Evolutionary conservation across 2,888 invertebrate species (phyloP).

Genomic region (Chloroclysta siterata): DNA sequence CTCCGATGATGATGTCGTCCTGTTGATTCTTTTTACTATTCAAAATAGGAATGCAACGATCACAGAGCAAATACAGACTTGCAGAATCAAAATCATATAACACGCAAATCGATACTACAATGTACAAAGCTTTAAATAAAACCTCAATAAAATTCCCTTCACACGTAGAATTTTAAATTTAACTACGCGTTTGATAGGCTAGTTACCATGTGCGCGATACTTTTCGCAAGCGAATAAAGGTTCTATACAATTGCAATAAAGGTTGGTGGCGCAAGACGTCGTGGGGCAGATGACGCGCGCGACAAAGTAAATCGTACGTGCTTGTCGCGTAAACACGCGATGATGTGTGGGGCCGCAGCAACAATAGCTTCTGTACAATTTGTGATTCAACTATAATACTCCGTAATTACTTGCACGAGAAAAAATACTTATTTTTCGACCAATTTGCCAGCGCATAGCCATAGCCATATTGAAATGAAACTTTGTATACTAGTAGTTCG

Average conservation of each 20-base stretch:
- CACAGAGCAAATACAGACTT: constrained; percentile 18
- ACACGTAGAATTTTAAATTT: constrained; percentile 71
- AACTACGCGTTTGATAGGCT: constrained; percentile 62
- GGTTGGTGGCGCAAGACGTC: constrained; percentile 39
- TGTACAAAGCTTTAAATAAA: constrained; percentile 55
- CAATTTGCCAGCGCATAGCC: constrained; percentile 52
- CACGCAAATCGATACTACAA: constrained; percentile 35
- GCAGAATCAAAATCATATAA: constrained; percentile 22
- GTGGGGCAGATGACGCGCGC: constrained; percentile 71
- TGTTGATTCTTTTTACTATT: constrained; percentile 25
- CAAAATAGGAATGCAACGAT: constrained; percentile 7
- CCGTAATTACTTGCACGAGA: constrained; percentile 61
- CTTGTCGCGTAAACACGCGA: constrained; percentile 76
- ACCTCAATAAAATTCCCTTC: constrained; percentile 65
- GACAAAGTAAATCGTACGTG: constrained; percentile 83
- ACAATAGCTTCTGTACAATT: constrained; percentile 80
- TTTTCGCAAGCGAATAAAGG: constrained; percentile 21
- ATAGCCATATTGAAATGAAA: constrained; percentile 9
- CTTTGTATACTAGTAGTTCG: too few species aligned
- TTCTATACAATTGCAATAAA: constrained; percentile 31
- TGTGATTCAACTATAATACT: constrained; percentile 78
- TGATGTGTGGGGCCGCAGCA: constrained; percentile 80
- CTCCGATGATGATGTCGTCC: constrained; percentile 65
- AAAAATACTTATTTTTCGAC: constrained; percentile 53
- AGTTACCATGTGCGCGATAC: constrained; percentile 43